Evolutionary conservation across 2,113 vertebrate species (phyloP), one percentile per base, ranked within the genome.

Genomic region (Misgurnus mizolepis): DNA sequence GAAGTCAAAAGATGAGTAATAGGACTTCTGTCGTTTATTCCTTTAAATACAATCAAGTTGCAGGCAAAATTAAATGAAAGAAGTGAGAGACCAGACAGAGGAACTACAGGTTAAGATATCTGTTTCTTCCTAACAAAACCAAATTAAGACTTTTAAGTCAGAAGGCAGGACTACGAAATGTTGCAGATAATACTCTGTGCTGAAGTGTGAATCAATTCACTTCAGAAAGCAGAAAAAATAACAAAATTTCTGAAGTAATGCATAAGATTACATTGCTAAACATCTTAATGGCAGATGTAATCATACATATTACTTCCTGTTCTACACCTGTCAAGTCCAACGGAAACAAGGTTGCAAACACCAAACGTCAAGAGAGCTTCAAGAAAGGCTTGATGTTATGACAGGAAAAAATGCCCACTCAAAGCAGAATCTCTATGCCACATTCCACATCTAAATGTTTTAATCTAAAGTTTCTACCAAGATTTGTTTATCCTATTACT

Each of bases 131-230:
- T 15, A 34, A 69, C 18, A 17, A 11, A 53, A 49, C 67, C 47
- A 53, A 1, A 50, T 69, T 49, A 69, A 8, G 6, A 55, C 15
- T 56, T 71, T 71, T 15, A 39, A 39, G 49, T 70, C 49, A 55
- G 49, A 47, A 70, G 27, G 17, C 47, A 53, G 49, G 8, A 39
- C 11, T 53, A 53, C 50, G 11, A 53, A 53, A 53, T 11, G 14
- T 18, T 47, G 1, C 49, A 27, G 45, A 69, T 45, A 45, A 45
- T 17, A 11, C 11, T 50, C 22, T 34, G 4, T 12, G 4, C 43
- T 45, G 43, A 3, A 15, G 9, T 22, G 22, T 53, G 68, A 72
- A 72, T 72, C 69, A 41, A 50, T 72, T 72, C 69, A n/a, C 53
- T 18, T 58, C 9, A 41, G 34, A 43, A 72, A 56, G 49, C 50